A percentile compares a stretch with the other conserved stretches of the same genome.
These are phyloP conservation scores for Patella vulgata DNA, from an alignment of 1,140 invertebrate species.

Conservation along the genomic window DNA sequence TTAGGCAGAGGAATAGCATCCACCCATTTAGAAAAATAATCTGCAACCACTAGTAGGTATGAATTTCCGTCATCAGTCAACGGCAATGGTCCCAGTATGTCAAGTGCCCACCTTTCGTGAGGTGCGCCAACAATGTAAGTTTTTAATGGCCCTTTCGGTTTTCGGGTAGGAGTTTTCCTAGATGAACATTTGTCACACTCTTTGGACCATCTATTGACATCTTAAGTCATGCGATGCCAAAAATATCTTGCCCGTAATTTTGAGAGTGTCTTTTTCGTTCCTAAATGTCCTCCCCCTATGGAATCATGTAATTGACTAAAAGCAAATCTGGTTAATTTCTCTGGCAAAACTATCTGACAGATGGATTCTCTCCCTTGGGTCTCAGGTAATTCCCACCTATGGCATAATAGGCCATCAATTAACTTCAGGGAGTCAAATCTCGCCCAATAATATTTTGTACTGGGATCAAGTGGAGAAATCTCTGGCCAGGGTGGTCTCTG, in stretches of 20 bases:
- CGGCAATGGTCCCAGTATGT: slow-evolving; percentile 23
- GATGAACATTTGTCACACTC: slow-evolving; percentile 16
- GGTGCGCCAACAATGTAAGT: slow-evolving; percentile 26
- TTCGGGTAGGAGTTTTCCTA: slow-evolving; percentile 3
- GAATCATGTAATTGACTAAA: slow-evolving; percentile 13
- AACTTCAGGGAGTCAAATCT: slow-evolving; percentile 2
- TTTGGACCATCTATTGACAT: slow-evolving; percentile 20
- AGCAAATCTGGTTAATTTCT: neutral
- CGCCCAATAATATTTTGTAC: slow-evolving; percentile 8
- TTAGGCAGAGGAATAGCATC: slow-evolving; percentile 38
- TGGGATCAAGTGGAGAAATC: neutral
- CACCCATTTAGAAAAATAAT: slow-evolving; percentile 47
- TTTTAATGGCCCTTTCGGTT: slow-evolving; percentile 5
- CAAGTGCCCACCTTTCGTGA: slow-evolving; percentile 17
- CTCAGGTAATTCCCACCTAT: neutral
- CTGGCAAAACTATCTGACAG: slow-evolving; percentile 5
- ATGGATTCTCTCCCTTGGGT: neutral
- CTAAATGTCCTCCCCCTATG: slow-evolving; percentile 15
- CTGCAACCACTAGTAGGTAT: too few relatives aligned
- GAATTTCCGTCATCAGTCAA: slow-evolving; percentile 29
- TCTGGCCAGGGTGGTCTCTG: neutral
- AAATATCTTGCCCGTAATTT: slow-evolving; percentile 11
- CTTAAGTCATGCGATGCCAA: slow-evolving; percentile 10
- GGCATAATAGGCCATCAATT: neutral
- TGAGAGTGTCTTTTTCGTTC: slow-evolving; percentile 16